Percentiles rank a stretch among this genome's conserved stretches.
Conservation (phyloP, 2,113 vertebrate genomes). For the Cochlearius cochlearius region DNA sequence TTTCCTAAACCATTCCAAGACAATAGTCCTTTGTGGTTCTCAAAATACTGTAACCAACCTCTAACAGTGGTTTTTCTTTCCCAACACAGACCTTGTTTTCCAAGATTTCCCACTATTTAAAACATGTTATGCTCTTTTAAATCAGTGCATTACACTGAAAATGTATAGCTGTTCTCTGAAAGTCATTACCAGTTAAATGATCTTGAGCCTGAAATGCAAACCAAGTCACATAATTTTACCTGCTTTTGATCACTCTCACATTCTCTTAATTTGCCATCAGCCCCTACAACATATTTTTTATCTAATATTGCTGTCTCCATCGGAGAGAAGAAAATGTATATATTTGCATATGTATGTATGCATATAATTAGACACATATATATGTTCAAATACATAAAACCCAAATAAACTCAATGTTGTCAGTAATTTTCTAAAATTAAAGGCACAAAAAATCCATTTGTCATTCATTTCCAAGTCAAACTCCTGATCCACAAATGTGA, state of each 20-base stretch:
- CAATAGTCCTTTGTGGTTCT: not conserved
- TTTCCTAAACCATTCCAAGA: not conserved
- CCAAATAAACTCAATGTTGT: not conserved
- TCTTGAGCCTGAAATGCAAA: not conserved
- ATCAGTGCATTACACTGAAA: not conserved
- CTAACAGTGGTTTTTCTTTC: too few species aligned
- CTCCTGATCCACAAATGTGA: not conserved
- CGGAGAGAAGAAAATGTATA: rapidly evolving
- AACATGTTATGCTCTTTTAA: not conserved
- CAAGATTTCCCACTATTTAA: not conserved
- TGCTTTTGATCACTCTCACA: not conserved
- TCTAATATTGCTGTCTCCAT: not conserved
- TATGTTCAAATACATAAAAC: not conserved
- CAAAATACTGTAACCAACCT: not conserved
- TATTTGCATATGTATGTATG: not conserved
- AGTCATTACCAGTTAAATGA: not conserved
- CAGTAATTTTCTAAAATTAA: not conserved
- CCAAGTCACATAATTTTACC: not conserved
- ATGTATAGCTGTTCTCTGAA: not conserved
- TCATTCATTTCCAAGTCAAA: not conserved
- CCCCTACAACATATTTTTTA: not conserved
- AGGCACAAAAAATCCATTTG: not conserved
- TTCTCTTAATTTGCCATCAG: not conserved
- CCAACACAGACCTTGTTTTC: not conserved
- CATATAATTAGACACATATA: not conserved